Conservation (phyloP, 2,888 invertebrate species). For the Drosophila lacicola region DNA sequence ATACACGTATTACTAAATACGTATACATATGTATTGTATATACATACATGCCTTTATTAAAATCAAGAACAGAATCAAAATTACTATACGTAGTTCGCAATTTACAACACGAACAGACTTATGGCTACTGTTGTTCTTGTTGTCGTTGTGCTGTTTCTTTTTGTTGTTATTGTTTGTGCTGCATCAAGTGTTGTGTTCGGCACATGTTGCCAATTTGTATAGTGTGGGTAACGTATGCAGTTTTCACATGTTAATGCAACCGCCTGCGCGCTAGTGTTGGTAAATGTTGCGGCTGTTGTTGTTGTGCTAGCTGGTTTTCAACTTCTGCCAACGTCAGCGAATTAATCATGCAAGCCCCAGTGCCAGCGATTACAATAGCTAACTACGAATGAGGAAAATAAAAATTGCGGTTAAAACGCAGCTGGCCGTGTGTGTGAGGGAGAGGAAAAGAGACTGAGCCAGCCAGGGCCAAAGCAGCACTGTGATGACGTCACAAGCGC, state of each 20-base stretch:
- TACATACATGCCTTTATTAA: conserved; percentile 20
- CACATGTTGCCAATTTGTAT: conserved; percentile 57
- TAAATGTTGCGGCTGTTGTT: conserved; percentile 24
- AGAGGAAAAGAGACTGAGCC: conserved; percentile 1
- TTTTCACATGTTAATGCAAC: conserved; percentile 45
- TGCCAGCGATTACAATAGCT: conserved; percentile 31
- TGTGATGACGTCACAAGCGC: conserved; percentile 71
- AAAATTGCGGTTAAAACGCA: conserved; percentile 68
- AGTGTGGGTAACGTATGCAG: conserved; percentile 23
- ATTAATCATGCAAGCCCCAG: conserved; percentile 70
- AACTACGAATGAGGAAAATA: conserved; percentile 52
- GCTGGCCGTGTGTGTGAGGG: conserved; percentile 33
- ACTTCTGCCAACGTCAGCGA: conserved; percentile 70
- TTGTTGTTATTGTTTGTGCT: conserved; percentile 10
- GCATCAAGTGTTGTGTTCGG: conserved; percentile 33
- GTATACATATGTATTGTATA: neutral
- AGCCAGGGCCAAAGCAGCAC: conserved; percentile 67
- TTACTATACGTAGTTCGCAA: conserved; percentile 54
- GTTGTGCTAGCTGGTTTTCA: conserved; percentile 44
- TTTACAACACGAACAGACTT: conserved; percentile 67
- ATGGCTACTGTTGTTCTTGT: conserved; percentile 39
- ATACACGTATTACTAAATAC: neutral
- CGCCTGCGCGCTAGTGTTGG: conserved; percentile 28
- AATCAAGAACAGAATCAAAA: conserved; percentile 56
- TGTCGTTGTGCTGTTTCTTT: conserved; percentile 14